A percentile compares a stretch with the other conserved stretches of the same genome.
phyloP scores from a whole-genome alignment of 2,888 invertebrate genomes.

The Laspeyria flexula region DNA sequence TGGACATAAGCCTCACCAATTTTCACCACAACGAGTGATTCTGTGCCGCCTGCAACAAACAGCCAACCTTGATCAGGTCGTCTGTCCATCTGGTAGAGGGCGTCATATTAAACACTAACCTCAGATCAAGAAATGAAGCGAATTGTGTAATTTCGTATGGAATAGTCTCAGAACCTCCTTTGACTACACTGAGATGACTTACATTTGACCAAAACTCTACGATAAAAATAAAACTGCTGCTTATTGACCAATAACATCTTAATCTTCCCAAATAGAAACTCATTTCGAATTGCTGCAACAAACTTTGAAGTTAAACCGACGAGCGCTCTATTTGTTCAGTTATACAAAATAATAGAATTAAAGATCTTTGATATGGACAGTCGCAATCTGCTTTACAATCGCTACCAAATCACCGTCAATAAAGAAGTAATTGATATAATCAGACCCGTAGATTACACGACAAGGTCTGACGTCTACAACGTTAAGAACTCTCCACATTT shows the following conservation, averaged over 20 bases:
- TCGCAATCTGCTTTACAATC: conserved; percentile 24
- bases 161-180: no score
- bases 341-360: conserved; percentile 41
- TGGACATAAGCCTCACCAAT: no score
- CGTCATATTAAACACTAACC: no score
- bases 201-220: no score
- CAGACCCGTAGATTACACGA: conserved; percentile 58
- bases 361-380: conserved; percentile 34
- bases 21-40: no score
- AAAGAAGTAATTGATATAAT: conserved; percentile 67
- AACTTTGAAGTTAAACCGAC: conserved; percentile 23
- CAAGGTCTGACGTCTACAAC: conserved; percentile 40
- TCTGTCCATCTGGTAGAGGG: no score
- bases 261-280: conserved; percentile 17
- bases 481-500: conserved; percentile 14
- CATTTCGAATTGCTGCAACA: conserved; percentile 30
- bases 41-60: no score
- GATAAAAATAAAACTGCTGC: no score
- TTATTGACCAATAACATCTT: conserved; percentile 4
- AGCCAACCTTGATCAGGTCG: no score
- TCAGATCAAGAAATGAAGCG: no score
- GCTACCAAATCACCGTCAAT: conserved; percentile 56
- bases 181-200: no score
- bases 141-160: no score
- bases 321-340: conserved; percentile 33